Percentiles rank a stretch among this genome's conserved stretches.
Evolutionary conservation across 2,113 vertebrate genomes (phyloP).

Genomic region (crab-eating macaque (Macaca fascicularis)): T2T-MFA8v1.1 NC_088376.1:183704001-183704500

Average conservation of each 20-base stretch:
- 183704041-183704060: not conserved
- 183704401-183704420: slow-evolving; percentile 41
- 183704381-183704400: not conserved
- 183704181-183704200: not conserved
- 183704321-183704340: slow-evolving; percentile 16
- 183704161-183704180: slow-evolving; percentile 29
- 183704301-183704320: not conserved
- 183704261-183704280: too few relatives aligned
- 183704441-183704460: slow-evolving; percentile 22
- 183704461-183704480: slow-evolving; percentile 10
- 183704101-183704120: not conserved
- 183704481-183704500: not conserved
- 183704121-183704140: not conserved
- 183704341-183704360: not conserved
- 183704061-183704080: not conserved
- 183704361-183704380: not conserved
- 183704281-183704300: not conserved
- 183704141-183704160: not conserved
- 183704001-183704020: not conserved
- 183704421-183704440: slow-evolving; percentile 5
- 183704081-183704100: not conserved
- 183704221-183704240: too few relatives aligned
- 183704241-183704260: too few relatives aligned
- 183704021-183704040: not conserved
- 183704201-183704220: not conserved